Percentiles rank a stretch among this genome's conserved stretches.
Conservation (phyloP, 2,113 vertebrate species). For the Takifugu bimaculatus region DNA sequence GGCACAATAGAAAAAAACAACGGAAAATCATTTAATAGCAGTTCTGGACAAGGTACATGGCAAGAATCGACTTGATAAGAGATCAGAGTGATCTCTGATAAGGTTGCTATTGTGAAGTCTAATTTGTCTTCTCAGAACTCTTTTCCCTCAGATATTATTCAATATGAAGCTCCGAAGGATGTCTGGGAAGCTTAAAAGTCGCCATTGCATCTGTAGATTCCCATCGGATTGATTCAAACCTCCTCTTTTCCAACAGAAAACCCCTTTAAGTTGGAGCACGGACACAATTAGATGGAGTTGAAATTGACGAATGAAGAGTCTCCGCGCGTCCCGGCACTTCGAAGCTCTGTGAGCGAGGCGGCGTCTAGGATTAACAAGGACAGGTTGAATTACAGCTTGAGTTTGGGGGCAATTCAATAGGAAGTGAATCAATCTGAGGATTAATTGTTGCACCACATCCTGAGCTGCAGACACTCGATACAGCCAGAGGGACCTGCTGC, state of each 20-base stretch:
- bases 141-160: neutral
- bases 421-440: conserved; percentile 81
- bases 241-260: neutral
- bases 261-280: neutral
- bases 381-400: conserved; percentile 74
- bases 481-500: conserved; percentile 64
- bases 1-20: no score
- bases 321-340: conserved; percentile 19
- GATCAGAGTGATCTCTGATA: neutral
- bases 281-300: conserved; percentile 1
- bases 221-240: neutral
- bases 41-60: neutral
- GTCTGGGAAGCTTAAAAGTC: neutral
- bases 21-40: neutral
- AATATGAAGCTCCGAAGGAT: neutral
- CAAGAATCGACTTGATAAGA: neutral
- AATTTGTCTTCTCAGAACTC: neutral
- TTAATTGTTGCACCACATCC: conserved; percentile 80
- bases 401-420: conserved; percentile 77
- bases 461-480: conserved; percentile 74
- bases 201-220: neutral
- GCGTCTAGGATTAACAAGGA: conserved; percentile 65
- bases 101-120: neutral
- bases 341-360: conserved; percentile 43
- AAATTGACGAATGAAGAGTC: conserved; percentile 42